A percentile compares a stretch with the other conserved stretches of the same genome.
phyloP scores from a whole-genome alignment of 2,113 vertebrate species.

The Camelus bactrianus region DNA sequence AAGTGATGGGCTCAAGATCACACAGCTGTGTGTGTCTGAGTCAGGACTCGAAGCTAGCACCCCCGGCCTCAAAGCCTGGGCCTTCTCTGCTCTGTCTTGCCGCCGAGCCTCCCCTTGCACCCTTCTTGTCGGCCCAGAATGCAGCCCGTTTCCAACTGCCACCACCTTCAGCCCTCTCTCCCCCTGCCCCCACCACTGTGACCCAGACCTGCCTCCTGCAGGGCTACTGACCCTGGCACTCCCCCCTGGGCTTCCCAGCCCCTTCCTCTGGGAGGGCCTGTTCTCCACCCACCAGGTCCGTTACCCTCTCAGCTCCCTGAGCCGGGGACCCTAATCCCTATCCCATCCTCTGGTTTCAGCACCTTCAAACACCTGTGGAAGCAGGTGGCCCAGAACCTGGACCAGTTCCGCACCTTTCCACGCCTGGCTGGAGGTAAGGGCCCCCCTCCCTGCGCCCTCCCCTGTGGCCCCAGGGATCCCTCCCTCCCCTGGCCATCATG shows the following conservation, averaged over 20 bases:
- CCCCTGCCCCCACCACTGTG: rapidly evolving
- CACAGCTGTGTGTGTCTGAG: neutral
- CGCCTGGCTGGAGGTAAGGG: conserved; percentile 94
- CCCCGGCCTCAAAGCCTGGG: neutral
- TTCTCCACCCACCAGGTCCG: neutral
- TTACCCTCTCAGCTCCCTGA: neutral
- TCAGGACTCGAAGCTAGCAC: neutral
- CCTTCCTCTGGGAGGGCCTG: neutral
- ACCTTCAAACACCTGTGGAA: conserved; percentile 98
- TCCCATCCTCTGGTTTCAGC: conserved; percentile 82
- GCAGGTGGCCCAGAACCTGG: conserved; percentile 95
- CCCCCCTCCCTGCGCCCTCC: rapidly evolving
- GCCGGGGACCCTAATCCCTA: rapidly evolving
- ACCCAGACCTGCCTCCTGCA: neutral
- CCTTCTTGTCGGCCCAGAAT: neutral
- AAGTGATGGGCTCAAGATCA: neutral
- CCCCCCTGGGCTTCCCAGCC: neutral
- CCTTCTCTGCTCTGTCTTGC: neutral
- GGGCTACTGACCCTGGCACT: neutral
- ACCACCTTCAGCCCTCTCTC: neutral
- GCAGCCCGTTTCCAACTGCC: neutral
- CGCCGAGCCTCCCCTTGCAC: rapidly evolving
- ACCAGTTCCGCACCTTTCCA: conserved; percentile 93
- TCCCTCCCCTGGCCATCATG: rapidly evolving
- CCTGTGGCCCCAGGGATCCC: too few relatives aligned